Evolutionary conservation across 2,113 vertebrate species (phyloP).

Genomic region (Elephas maximus): DNA sequence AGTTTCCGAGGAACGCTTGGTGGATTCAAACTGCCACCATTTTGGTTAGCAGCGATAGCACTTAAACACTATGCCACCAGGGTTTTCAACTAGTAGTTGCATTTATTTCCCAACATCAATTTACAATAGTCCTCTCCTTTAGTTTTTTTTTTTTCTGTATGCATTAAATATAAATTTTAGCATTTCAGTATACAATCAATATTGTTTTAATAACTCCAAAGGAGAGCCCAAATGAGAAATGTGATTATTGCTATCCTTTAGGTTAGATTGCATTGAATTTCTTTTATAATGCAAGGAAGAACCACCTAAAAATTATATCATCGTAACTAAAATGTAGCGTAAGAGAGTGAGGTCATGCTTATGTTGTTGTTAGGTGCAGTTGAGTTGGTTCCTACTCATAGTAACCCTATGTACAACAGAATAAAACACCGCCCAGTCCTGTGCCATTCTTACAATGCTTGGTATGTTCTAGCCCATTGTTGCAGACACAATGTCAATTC

Average conservation of each 20-base stretch:
- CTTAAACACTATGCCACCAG: no score
- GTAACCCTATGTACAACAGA: no score
- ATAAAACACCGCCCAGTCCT: no score
- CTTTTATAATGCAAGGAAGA: conserved; percentile 23
- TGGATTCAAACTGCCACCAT: no score
- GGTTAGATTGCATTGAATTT: neutral
- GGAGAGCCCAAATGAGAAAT: neutral
- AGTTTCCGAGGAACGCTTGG: no score
- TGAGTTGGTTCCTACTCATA: no score
- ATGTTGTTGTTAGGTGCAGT: no score
- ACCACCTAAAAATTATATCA: neutral
- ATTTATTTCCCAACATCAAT: neutral
- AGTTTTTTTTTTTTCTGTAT: neutral
- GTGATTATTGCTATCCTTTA: neutral
- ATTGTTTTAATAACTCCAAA: neutral
- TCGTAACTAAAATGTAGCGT: neutral
- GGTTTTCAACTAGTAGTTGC: neutral
- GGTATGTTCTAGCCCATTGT: no score
- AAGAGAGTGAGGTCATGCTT: neutral
- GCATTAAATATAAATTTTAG: neutral
- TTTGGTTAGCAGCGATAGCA: no score
- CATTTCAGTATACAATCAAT: neutral
- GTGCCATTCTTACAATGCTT: no score
- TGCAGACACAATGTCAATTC: no score
- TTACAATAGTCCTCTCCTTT: neutral